A percentile compares a stretch with the other conserved stretches of the same genome.
Evolutionary conservation across 2,797 vertebrate species (phyloP).

Genomic region (Dryobates pubescens): DNA sequence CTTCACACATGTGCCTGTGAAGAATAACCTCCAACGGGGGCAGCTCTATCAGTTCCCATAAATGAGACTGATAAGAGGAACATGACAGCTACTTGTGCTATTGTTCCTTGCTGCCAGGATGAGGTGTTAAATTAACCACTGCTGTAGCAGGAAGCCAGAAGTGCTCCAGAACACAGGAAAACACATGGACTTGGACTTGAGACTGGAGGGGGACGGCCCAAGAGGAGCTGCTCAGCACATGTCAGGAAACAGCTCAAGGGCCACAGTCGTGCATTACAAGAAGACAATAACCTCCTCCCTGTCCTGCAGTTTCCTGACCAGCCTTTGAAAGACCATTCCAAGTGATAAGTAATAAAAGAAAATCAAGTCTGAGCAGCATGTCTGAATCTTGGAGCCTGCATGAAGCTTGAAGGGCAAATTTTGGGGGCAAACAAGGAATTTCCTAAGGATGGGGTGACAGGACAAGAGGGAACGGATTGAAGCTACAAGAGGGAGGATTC

Average conservation of each 20-base stretch:
- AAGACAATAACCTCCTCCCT: neutral
- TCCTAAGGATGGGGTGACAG: neutral
- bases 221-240: accelerated
- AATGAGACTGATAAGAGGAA: neutral
- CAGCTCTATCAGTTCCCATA: neutral
- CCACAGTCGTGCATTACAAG: accelerated
- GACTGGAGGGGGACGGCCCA: neutral
- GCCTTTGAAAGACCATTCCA: neutral
- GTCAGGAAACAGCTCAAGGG: neutral
- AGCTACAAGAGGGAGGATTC: no score
- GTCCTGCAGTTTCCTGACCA: neutral
- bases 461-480: no score
- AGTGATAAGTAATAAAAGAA: neutral
- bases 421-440: neutral
- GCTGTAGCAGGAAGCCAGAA: neutral
- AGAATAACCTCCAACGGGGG: neutral
- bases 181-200: neutral
- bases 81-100: neutral
- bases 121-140: neutral
- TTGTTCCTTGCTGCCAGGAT: neutral
- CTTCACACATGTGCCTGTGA: accelerated
- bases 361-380: neutral
- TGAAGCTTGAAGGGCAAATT: neutral
- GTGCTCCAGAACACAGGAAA: neutral
- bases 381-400: neutral